Evolutionary conservation across 2,888 invertebrate species (phyloP), one percentile per base, ranked within the genome.

Genomic region (Achlya flavicornis): DNA sequence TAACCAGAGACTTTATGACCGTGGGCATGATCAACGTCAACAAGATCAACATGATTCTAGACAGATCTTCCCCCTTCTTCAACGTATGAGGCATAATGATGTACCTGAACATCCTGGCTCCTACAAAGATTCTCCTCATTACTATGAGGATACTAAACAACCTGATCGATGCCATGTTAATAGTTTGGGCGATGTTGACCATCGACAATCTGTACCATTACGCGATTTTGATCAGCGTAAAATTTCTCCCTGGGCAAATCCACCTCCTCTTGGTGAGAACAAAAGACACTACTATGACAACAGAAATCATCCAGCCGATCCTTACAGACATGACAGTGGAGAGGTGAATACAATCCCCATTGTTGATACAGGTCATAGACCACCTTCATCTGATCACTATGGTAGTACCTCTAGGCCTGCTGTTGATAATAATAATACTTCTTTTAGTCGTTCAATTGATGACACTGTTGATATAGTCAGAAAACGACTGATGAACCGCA

Each of bases 381-480:
- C 93, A 46, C 93, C 92, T 32, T 78, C 93, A n/a, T 92, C 92
- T 57, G 93, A 93, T 69, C 90, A 93, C 70, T 93, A 92, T 76
- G 89, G 85, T 26, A 80, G 85, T 3, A 89, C 84, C 63, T 78
- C 88, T 59, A 81, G 83, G 8, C 76, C 88, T 19, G 76, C 78
- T 2, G 81, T 81, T 61, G 90, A 89, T 66, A 90, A 86, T 64
- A 90, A 92, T 32, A 83, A 91, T 67, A 84, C 87, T 58, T 75
- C 83, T 33, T 93, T 91, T 70, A 92, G 87, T 64, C 78, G 88
- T 16, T 92, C 93, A 57, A 87, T 93, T 33, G 90, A 91, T 79
- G 93, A 93, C 66, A 93, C 93, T 58, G 93, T 93, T 57, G 88
- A 93, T 74, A 90, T 93, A 66, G 81, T 93, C 5, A 83, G 92